Base-by-base conservation (phyloP, 37 sponge, comb jelly and placozoan species). In the Hexactinellida sp. region DNA sequence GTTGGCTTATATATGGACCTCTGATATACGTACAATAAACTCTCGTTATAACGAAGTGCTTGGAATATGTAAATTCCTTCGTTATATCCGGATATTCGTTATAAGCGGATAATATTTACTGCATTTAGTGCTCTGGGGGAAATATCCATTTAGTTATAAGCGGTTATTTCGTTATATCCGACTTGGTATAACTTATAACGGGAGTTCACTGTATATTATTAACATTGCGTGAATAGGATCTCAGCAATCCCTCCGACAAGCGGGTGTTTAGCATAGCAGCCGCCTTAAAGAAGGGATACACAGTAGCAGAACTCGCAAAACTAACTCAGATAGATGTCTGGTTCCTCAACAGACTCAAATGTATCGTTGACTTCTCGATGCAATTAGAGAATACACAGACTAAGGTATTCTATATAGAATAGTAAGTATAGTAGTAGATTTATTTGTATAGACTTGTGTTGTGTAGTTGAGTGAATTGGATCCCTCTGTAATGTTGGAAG, bases 291-390 rank as follows among this genome's bases (percentile, higher is more conserved):
- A 52, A 90, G 13, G 37, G 85, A 10, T 95, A 95, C 82, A 86
- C 92, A 21, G 55, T 98, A 0, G 90, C 91, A 37, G 41, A 89
- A 55, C 84, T 99, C 54, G 47, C 91, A 37, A 30, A 86, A 1
- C 87, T 99, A 36, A 99, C 99, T 9, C 54, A 86, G n/a, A 99
- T 99, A 82, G 97, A 99, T 84, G 85, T 38, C 13, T 99, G 99
- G 99, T 99, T 99, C 55, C 91, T 99, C 23, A 82, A 86, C 82
- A 91, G 90, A 55, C 94, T 99, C 91, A 91, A 95, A 54, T 90
- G 92, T 54, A 95, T 99, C 24, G 85, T 94, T 7, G 85, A 89
- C 32, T 91, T 84, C 82, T 52, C 84, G 0, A 86, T 54, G 34
- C 83, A 37, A n/a, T 83, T 96, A 37, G 54, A 85, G 21, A 83